Conservation (phyloP, 2,888 invertebrate genomes). For the Mellilla xanthometata region DNA sequence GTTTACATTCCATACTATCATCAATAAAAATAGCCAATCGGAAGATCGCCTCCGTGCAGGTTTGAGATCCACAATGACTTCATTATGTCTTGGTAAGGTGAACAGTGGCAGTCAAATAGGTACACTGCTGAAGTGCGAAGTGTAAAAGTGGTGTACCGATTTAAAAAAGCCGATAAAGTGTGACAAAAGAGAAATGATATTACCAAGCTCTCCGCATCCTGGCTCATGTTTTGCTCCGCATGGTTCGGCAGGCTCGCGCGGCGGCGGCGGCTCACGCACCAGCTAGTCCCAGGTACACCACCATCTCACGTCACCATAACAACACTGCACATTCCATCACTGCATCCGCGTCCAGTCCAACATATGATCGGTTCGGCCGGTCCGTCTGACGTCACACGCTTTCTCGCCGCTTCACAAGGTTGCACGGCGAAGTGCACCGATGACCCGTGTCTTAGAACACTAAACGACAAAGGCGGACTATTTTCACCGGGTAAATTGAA, state of each 20-base stretch:
- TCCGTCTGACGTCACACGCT: constrained; percentile 77
- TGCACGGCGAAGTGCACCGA: constrained; percentile 48
- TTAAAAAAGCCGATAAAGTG: too few species aligned
- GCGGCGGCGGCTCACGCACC: constrained; percentile 59
- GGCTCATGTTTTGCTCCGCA: constrained; percentile 88
- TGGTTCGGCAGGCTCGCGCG: constrained; percentile 77
- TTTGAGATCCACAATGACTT: constrained; percentile 38
- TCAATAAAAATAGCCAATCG: constrained; percentile 67
- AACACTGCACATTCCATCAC: constrained; percentile 80
- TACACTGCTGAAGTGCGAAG: too few species aligned
- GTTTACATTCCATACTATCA: constrained; percentile 57
- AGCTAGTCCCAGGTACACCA: constrained; percentile 65
- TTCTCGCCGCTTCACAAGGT: constrained; percentile 72
- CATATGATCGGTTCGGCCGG: constrained; percentile 78
- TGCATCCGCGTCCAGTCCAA: constrained; percentile 75
- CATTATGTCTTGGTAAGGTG: constrained; percentile 26
- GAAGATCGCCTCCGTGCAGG: constrained; percentile 41
- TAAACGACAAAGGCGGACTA: constrained; percentile 44
- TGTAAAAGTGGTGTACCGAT: too few species aligned
- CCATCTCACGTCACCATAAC: constrained; percentile 75
- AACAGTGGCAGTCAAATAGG: constrained; percentile 4
- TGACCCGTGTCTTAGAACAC: constrained; percentile 39
- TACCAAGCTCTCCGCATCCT: constrained; percentile 89
- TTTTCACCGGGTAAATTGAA: constrained; percentile 48
- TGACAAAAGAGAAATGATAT: constrained; percentile 65